Percentiles rank a stretch among this genome's conserved stretches.
Conservation (phyloP, 2,888 invertebrate species). For the Sisyra nigra region DNA sequence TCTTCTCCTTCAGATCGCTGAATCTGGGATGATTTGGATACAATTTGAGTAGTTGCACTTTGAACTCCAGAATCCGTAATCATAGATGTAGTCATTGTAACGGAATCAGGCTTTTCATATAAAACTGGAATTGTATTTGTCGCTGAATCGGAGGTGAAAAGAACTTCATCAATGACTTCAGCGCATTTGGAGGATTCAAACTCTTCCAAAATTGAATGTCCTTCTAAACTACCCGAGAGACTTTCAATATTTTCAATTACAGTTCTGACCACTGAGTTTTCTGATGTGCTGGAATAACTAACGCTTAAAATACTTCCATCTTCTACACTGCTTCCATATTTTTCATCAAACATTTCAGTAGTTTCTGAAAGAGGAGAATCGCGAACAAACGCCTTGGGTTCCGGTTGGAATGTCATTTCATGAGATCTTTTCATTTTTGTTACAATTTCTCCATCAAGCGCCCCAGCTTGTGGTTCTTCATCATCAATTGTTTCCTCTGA, state of each 20-base stretch:
- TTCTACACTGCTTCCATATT: constrained; percentile 37
- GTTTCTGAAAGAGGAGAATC: constrained; percentile 32
- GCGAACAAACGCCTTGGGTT: constrained; percentile 26
- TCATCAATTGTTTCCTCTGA: constrained; percentile 38
- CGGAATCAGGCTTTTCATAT: constrained; percentile 18
- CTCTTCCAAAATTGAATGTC: constrained; percentile 27
- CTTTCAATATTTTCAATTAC: constrained; percentile 28
- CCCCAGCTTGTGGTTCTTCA: constrained; percentile 27
- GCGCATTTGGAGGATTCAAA: constrained; percentile 16
- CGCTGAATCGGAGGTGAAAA: background rate
- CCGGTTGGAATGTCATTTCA: constrained; percentile 76
- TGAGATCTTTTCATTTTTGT: constrained; percentile 74
- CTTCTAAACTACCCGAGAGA: constrained; percentile 27
- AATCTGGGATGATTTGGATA: constrained; percentile 8
- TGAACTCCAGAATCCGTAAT: constrained; percentile 28
- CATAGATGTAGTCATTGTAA: constrained; percentile 33
- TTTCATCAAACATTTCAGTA: constrained; percentile 31
- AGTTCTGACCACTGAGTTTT: constrained; percentile 25
- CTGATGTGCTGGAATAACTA: constrained; percentile 40
- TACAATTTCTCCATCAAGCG: constrained; percentile 37
- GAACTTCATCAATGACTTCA: background rate
- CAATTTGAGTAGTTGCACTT: constrained; percentile 35
- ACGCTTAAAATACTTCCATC: constrained; percentile 39
- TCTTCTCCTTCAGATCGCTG: constrained; percentile 31
- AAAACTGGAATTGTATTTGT: background rate